These are phyloP conservation scores for Megalonaias nervosa DNA, from an alignment of 1,140 invertebrate species.

Conservation along the genomic window DNA sequence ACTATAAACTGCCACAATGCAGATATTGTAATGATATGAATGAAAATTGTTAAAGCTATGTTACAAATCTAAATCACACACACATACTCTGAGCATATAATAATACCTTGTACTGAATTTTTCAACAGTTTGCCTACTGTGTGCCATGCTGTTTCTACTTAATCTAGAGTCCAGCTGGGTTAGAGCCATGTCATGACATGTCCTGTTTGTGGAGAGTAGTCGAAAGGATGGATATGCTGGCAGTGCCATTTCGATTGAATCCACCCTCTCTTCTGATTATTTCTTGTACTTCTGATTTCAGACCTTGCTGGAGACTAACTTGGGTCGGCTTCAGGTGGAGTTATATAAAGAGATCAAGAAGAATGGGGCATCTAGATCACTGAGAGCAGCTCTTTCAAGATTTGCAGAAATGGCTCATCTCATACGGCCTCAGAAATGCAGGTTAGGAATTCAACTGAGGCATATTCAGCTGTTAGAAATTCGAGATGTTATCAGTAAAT, in stretches of 20 bases:
- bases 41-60: no score
- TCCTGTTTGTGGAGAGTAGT: not conserved
- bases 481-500: no score
- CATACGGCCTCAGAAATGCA: constrained; percentile 80
- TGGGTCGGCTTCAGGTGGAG: constrained; percentile 83
- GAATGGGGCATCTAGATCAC: constrained; percentile 79
- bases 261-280: not conserved
- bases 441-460: constrained; percentile 44
- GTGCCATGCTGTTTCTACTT: not conserved
- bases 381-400: constrained; percentile 82
- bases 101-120: no score
- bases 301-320: constrained; percentile 78
- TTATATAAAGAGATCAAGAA: constrained; percentile 87
- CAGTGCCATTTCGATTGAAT: not conserved
- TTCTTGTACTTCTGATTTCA: constrained; percentile 54
- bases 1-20: no score
- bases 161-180: not conserved
- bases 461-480: no score
- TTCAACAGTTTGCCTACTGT: no score
- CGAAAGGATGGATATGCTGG: not conserved
- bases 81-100: no score
- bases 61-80: no score
- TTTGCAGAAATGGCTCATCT: constrained; percentile 81
- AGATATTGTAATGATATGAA: no score
- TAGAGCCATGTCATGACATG: not conserved